Conservation (phyloP, 2,797 vertebrate genomes). For the Enteromius argenteus region DNA sequence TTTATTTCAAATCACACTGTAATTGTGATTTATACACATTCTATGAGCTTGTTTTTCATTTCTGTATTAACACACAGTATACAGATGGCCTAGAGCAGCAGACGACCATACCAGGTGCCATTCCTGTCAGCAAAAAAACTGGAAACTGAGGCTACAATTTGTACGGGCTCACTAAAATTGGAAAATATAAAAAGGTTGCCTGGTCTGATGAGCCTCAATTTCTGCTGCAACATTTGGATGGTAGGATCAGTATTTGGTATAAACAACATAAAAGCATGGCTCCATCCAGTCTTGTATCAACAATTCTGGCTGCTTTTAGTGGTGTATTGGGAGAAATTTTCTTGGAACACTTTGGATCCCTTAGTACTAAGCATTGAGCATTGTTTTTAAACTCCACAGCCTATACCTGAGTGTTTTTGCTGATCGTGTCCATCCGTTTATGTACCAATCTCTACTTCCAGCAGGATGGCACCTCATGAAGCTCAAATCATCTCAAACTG, state of each 20-base stretch:
- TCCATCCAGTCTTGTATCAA: neutral
- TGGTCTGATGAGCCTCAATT: constrained; percentile 28
- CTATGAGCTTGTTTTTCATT: neutral
- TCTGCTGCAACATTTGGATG: constrained; percentile 38
- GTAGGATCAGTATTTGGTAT: constrained; percentile 47
- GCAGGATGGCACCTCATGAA: neutral
- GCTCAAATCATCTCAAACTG: neutral
- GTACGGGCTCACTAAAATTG: neutral
- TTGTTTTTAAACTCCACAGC: neutral
- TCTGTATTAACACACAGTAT: neutral
- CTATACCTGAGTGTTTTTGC: neutral
- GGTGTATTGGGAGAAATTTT: neutral
- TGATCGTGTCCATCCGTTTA: neutral
- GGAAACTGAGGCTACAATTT: neutral
- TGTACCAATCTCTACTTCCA: neutral
- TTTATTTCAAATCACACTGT: constrained; percentile 4
- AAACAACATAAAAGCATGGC: constrained; percentile 38
- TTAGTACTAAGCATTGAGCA: neutral
- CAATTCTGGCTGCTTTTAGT: neutral
- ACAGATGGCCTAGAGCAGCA: neutral
- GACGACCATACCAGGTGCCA: neutral
- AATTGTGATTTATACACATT: neutral
- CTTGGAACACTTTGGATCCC: neutral
- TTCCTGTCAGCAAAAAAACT: neutral
- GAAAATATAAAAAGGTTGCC: neutral